phyloP scores from a whole-genome alignment of 2,113 vertebrate species.

The Sebastes fasciatus region DNA sequence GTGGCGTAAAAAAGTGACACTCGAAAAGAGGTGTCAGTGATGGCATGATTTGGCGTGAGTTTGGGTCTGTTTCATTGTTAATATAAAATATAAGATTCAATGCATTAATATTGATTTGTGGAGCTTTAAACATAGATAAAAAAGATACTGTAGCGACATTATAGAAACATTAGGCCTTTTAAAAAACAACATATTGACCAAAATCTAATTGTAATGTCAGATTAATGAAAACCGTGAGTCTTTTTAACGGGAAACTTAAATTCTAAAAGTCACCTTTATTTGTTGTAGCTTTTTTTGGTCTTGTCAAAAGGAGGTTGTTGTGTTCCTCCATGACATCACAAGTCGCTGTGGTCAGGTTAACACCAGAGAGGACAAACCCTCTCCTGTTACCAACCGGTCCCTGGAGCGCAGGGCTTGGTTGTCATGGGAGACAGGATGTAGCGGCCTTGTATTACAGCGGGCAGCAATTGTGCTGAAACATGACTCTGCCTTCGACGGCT shows the following conservation, averaged over 20 bases:
- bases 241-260: not conserved
- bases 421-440: slow-evolving; percentile 66
- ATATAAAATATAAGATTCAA: not conserved
- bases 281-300: not conserved
- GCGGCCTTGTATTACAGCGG: slow-evolving; percentile 54
- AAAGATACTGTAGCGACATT: not conserved
- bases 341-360: slow-evolving; percentile 32
- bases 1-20: too few species aligned
- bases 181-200: not conserved
- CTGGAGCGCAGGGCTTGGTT: slow-evolving; percentile 38
- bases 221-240: not conserved
- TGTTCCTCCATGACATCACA: not conserved
- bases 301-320: slow-evolving; percentile 5
- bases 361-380: slow-evolving; percentile 14
- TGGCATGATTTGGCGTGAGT: too few species aligned
- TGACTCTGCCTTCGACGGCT: slow-evolving; percentile 45
- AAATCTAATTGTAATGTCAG: not conserved
- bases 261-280: not conserved
- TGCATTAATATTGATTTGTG: slow-evolving; percentile 8
- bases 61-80: not conserved
- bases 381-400: slow-evolving; percentile 5
- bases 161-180: slow-evolving; percentile 6
- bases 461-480: slow-evolving; percentile 58
- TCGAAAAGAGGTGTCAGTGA: too few species aligned
- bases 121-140: slow-evolving; percentile 3